Base-by-base conservation (phyloP, 1,140 invertebrate species). In the Formica selysi region DNA sequence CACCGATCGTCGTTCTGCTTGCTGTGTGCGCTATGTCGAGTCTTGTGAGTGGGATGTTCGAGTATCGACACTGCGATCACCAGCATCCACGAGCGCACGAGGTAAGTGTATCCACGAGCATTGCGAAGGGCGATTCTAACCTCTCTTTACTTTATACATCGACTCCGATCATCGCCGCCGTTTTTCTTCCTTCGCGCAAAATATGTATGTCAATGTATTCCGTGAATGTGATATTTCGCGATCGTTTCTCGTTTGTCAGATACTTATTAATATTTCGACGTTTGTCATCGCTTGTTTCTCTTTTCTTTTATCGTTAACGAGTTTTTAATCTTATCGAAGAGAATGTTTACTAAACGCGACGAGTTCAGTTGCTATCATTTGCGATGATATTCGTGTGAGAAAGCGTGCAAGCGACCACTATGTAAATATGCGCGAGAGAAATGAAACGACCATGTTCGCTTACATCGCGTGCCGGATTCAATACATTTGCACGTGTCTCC, bases 81-180 rank as follows among this genome's bases (percentile, higher is more conserved):
- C 93, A 94, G 74, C 95, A 96, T 93, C 96, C 96, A 19, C 94
- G 93, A 62, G 92, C 94, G 19, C 92, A 96, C 89, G 96, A 96
- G 95, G 96, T 96, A 86, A 95, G 93, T 93, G 22, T 76, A 38
- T 59, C 54, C 44, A 10, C 44, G 8, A 32, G n/a, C 44, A 57
- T 16, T 19, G 16, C 81, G 32, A 32, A 36, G 38, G 57, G 48
- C 29, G 68, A 74, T 85, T 85, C 65, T 87, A 89, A 78, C 79
- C 80, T 86, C 65, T 79, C 41, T 59, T 44, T 68, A 16, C 59
- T 26, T 70, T 13, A 10, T 48, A 48, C 44, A 4, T 44, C 41
- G 16, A 51, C 48, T 13, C 41, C 2, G 41, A 22, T 85, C 78
- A 76, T 80, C 81, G 54, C 54, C 59, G 29, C 8, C 36, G n/a